phyloP scores from a whole-genome alignment of 2,113 vertebrate species.

The Alethe castanea region DNA sequence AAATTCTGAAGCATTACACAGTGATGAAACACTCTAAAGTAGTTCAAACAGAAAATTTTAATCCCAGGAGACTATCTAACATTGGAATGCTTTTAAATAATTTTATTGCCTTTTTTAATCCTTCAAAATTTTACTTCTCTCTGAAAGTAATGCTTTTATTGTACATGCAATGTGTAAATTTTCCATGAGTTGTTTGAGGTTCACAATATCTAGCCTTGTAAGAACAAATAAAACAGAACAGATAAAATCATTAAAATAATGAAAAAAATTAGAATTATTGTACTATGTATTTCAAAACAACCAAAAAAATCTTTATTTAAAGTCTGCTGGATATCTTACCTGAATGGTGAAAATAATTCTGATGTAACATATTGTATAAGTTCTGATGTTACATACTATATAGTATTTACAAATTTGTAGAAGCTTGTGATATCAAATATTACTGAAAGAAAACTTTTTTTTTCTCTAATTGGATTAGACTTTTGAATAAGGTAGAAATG shows the following conservation, averaged over 20 bases:
- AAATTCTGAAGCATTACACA: neutral
- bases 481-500: neutral
- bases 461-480: neutral
- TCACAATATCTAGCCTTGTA: neutral
- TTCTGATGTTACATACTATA: neutral
- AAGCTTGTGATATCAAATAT: neutral
- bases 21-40: neutral
- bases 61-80: neutral
- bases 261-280: neutral
- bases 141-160: neutral
- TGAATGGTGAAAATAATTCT: neutral
- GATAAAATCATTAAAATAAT: neutral
- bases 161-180: fast-evolving
- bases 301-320: neutral
- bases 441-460: neutral
- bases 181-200: neutral
- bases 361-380: neutral
- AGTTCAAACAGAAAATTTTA: neutral
- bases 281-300: neutral
- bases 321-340: neutral
- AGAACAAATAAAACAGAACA: neutral
- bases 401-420: neutral
- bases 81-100: neutral
- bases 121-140: neutral
- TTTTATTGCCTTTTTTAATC: neutral